A percentile compares a stretch with the other conserved stretches of the same genome.
Evolutionary conservation across 2,113 vertebrate species (phyloP).

Genomic region (Peromyscus leucopus): DNA sequence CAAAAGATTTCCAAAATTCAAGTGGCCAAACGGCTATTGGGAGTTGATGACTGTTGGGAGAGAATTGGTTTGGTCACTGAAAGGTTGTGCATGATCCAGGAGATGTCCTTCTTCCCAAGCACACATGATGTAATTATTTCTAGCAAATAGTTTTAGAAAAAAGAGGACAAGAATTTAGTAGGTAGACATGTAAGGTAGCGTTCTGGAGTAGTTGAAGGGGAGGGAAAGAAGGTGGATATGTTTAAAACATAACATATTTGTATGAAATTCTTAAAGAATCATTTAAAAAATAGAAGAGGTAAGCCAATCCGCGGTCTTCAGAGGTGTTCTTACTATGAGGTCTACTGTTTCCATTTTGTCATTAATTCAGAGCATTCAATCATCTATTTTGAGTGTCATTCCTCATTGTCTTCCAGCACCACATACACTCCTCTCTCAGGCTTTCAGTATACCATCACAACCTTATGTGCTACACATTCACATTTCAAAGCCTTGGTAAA

Average conservation of each 20-base stretch:
- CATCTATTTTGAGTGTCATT: neutral
- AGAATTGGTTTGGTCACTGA: too few relatives aligned
- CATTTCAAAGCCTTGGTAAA: neutral
- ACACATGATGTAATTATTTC: too few relatives aligned
- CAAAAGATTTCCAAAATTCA: neutral
- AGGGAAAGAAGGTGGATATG: neutral
- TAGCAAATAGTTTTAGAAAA: neutral
- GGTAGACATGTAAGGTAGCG: too few relatives aligned
- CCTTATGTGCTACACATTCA: too few relatives aligned
- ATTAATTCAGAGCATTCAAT: neutral
- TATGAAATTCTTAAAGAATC: neutral
- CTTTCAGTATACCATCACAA: too few relatives aligned
- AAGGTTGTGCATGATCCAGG: neutral
- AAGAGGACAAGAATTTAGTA: neutral
- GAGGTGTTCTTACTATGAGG: neutral
- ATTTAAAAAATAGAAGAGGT: neutral
- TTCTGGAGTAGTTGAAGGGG: neutral
- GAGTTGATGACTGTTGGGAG: neutral
- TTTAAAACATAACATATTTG: neutral
- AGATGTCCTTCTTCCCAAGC: too few relatives aligned
- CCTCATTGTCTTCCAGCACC: accelerated
- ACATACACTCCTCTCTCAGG: accelerated
- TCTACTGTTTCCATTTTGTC: neutral
- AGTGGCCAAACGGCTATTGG: neutral
- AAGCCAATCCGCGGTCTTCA: neutral